phyloP scores from a whole-genome alignment of 2,888 invertebrate species.

The Acanthoscelides obtectus region DNA sequence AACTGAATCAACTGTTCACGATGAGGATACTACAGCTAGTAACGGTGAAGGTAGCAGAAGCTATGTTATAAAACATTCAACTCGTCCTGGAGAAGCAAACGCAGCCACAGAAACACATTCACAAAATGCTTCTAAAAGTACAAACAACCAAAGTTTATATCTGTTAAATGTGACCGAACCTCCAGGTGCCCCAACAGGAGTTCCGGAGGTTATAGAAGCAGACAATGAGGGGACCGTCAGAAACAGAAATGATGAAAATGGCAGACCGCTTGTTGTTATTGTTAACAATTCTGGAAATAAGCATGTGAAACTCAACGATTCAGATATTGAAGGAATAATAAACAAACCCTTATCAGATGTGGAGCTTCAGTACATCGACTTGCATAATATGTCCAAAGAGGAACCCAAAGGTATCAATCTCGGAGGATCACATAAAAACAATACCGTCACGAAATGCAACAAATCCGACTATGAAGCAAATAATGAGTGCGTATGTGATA shows the following conservation, averaged over 20 bases:
- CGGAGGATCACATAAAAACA: background rate
- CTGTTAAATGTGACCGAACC: background rate
- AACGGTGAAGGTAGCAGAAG: too few species aligned
- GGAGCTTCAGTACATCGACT: conserved; percentile 22
- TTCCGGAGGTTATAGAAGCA: background rate
- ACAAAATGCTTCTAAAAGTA: background rate
- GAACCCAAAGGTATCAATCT: background rate
- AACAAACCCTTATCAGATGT: conserved; percentile 20
- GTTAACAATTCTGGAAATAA: conserved; percentile 23
- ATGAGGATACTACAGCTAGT: background rate
- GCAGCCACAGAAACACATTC: too few species aligned
- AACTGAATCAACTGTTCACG: background rate
- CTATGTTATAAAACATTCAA: too few species aligned
- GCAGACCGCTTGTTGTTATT: conserved; percentile 21
- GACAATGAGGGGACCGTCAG: background rate
- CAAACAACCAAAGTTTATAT: background rate
- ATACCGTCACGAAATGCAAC: conserved; percentile 18
- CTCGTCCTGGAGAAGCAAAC: too few species aligned
- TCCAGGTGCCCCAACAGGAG: background rate
- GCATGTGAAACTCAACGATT: conserved; percentile 21
- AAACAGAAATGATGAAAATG: background rate
- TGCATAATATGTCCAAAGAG: conserved; percentile 14
- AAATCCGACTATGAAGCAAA: conserved; percentile 28
- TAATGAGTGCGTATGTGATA: conserved; percentile 32
- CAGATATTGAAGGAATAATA: conserved; percentile 21